Base-by-base conservation (phyloP, 1,140 invertebrate genomes). In the Drosophila lacertosa region DNA sequence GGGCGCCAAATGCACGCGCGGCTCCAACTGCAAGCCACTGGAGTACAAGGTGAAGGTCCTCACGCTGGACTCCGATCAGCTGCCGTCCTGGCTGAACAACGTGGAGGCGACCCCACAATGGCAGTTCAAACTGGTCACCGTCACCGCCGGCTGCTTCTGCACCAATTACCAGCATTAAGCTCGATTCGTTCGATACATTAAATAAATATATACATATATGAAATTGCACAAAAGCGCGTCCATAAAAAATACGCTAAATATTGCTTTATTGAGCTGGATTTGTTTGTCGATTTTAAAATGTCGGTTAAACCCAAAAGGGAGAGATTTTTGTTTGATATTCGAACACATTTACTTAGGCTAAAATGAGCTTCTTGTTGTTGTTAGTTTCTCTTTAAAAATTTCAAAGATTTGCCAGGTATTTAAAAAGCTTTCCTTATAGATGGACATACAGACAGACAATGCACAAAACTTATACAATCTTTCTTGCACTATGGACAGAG, bases 11-110 rank as follows among this genome's bases (percentile, higher is more conserved):
- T 91, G 90, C 57, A 78, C 54, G 11, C 77, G 70, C 2, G 90
- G 90, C 26, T 67, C 90, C 48, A 70, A 82, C 16, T 91, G 90
- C 59, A 70, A 75, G 18, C 90, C 89, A 0, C 47, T 91, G 40
- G 90, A 91, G 42, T 91, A 91, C 33, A 91, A 91, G 64, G 75
- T 91, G 0, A 91, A 90, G 32, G 90, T 91, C 0, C 26, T 91
- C 4, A 64, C 73, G 11, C 69, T 77, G 16, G 66, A 39, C 0
- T 9, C 60, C 0, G 40, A 72, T 6, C 22, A 67, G 22, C 20
- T 37, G 24, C 45, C 53, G 32, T 10, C 42, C 32, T 89, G 81
- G 83, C 20, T 89, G 15, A 59, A 59, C 74, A 32, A n/a, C n/a
- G 76, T 82, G 53, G 73, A 77, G 5, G 11, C 58, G 18, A 16